Evolutionary conservation across 2,797 vertebrate genomes (phyloP).

Genomic region (Phyllotis vaccarum): DNA sequence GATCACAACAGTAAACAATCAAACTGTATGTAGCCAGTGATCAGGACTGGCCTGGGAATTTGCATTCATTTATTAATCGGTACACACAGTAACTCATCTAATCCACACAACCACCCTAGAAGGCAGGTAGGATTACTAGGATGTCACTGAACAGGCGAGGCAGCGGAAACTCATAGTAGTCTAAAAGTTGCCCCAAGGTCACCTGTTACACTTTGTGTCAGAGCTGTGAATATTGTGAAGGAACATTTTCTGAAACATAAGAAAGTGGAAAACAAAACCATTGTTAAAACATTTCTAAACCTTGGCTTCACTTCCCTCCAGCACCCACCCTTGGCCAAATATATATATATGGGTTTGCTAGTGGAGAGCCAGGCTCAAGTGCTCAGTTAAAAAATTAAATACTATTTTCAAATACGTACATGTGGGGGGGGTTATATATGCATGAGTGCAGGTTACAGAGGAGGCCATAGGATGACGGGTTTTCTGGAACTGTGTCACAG

Average conservation of each 20-base stretch:
- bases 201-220: neutral
- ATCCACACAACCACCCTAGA: neutral
- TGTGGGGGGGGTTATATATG: too few relatives aligned
- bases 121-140: too few relatives aligned
- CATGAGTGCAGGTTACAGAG: neutral
- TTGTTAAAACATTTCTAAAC: neutral
- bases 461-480: neutral
- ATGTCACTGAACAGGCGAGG: neutral
- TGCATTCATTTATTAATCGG: neutral
- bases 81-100: neutral
- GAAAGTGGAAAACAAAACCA: neutral
- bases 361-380: neutral
- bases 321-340: too few relatives aligned
- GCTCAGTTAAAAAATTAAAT: neutral
- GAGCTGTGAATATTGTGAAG: neutral
- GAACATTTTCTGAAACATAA: neutral
- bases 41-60: neutral
- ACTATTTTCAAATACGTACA: neutral
- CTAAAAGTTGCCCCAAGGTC: slow-evolving; percentile 3
- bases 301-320: neutral
- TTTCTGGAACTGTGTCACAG: neutral
- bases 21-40: neutral
- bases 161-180: neutral
- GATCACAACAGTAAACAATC: neutral
- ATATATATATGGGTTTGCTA: neutral